A percentile compares a stretch with the other conserved stretches of the same genome.
These are phyloP conservation scores for Odontophorus gujanensis DNA, from an alignment of 2,113 vertebrate genomes.

Conservation along the genomic window DNA sequence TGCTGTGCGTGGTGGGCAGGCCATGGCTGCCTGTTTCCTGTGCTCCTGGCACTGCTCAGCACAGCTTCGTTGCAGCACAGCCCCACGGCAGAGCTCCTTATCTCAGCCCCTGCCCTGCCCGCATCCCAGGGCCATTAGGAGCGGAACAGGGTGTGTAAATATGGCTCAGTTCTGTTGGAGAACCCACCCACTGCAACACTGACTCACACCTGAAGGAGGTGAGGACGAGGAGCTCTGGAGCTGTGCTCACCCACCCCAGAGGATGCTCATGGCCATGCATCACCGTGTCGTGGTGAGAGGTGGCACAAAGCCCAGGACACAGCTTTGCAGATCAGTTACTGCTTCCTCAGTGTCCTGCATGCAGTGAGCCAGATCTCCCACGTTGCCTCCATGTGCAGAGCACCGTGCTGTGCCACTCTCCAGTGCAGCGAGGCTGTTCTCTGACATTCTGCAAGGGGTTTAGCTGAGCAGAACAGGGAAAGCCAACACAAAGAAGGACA, in stretches of 20 bases:
- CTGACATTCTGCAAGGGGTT: accelerated
- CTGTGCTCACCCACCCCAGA: accelerated
- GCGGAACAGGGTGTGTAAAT: accelerated
- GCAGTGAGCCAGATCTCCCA: accelerated
- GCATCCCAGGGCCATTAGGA: accelerated
- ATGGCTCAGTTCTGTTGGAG: too few relatives aligned
- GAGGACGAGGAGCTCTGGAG: accelerated
- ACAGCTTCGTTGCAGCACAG: accelerated
- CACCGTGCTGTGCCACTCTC: accelerated
- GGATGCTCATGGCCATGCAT: accelerated
- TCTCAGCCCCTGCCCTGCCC: background rate
- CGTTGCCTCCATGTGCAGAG: accelerated
- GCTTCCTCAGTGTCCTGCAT: background rate
- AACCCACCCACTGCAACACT: too few relatives aligned
- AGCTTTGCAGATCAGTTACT: background rate
- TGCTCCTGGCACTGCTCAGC: accelerated
- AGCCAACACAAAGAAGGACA: accelerated
- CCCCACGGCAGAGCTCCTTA: accelerated
- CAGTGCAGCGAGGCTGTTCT: accelerated
- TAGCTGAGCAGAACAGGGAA: background rate
- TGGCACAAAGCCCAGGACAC: background rate
- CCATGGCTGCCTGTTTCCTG: accelerated
- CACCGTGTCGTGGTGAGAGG: background rate
- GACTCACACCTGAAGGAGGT: accelerated
- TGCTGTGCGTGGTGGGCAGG: too few relatives aligned